phyloP scores from a whole-genome alignment of 2,797 vertebrate species.

The Lycodopsis pacificus region DNA sequence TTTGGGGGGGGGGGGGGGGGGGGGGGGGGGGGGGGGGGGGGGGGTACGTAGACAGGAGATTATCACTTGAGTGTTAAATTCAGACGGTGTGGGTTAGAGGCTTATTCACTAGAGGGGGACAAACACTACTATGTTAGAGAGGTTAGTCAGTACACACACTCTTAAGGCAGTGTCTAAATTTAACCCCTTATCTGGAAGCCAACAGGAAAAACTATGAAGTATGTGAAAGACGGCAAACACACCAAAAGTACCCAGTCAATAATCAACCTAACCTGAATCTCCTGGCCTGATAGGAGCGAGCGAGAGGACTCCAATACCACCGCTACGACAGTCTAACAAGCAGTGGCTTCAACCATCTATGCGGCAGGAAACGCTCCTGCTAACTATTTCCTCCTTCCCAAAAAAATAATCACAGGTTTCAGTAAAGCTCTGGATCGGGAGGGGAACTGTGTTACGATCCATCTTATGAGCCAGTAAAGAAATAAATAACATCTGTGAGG shows the following conservation, averaged over 20 bases:
- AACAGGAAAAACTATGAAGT: conserved; percentile 5
- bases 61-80: conserved; percentile 31
- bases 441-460: background rate
- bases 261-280: conserved; percentile 34
- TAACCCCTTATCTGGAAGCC: conserved; percentile 21
- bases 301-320: background rate
- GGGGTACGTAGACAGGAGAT: conserved; percentile 42
- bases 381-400: conserved; percentile 32
- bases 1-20: too few relatives aligned
- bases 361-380: conserved; percentile 33
- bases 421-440: conserved; percentile 6
- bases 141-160: conserved; percentile 51
- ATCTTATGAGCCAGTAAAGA: conserved; percentile 15
- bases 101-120: conserved; percentile 59
- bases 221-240: conserved; percentile 30
- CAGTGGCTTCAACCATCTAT: conserved; percentile 15
- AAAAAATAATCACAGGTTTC: conserved; percentile 30
- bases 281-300: background rate
- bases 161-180: background rate
- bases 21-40: conserved; percentile 18
- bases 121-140: conserved; percentile 59
- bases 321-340: background rate
- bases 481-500: conserved; percentile 1
- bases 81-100: conserved; percentile 26
- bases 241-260: conserved; percentile 17